Evolutionary conservation across 1,140 invertebrate species (phyloP).

Genomic region (Formica exsecta): DNA sequence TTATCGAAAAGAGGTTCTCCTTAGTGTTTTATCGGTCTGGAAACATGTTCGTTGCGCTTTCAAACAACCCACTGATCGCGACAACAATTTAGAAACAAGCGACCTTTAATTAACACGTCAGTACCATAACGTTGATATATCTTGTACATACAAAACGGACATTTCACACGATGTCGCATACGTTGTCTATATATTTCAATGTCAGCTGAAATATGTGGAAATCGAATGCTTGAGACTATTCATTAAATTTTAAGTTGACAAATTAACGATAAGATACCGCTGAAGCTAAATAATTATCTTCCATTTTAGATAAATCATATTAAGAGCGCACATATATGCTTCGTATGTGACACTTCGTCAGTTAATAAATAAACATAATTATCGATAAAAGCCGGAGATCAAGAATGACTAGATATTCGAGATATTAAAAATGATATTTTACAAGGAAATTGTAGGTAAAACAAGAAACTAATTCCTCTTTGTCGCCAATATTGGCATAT

Average conservation of each 20-base stretch:
- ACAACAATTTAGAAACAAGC: constrained; percentile 37
- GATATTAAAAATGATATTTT: constrained; percentile 14
- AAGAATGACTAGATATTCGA: constrained; percentile 10
- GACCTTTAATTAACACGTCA: constrained; percentile 25
- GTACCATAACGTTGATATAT: not conserved
- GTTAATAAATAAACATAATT: constrained; percentile 13
- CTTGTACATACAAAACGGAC: constrained; percentile 8
- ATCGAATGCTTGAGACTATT: not conserved
- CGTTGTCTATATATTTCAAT: not conserved
- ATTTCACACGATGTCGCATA: not conserved
- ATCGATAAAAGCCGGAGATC: constrained; percentile 3
- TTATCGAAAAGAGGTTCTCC: constrained; percentile 43
- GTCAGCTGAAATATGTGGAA: constrained; percentile 6
- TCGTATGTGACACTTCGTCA: not conserved
- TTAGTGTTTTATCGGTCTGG: constrained; percentile 16
- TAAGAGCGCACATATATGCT: not conserved
- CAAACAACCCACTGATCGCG: not conserved
- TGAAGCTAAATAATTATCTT: constrained; percentile 14
- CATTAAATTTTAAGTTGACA: not conserved
- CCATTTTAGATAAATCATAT: not conserved
- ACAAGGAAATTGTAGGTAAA: not conserved
- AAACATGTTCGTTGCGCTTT: constrained; percentile 22
- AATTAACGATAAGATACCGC: not conserved
- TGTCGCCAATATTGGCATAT: not conserved
- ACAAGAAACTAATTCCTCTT: not conserved